A percentile compares a stretch with the other conserved stretches of the same genome.
phyloP scores from a whole-genome alignment of 2,797 vertebrate genomes.

The Catostomus latipinnis region DNA sequence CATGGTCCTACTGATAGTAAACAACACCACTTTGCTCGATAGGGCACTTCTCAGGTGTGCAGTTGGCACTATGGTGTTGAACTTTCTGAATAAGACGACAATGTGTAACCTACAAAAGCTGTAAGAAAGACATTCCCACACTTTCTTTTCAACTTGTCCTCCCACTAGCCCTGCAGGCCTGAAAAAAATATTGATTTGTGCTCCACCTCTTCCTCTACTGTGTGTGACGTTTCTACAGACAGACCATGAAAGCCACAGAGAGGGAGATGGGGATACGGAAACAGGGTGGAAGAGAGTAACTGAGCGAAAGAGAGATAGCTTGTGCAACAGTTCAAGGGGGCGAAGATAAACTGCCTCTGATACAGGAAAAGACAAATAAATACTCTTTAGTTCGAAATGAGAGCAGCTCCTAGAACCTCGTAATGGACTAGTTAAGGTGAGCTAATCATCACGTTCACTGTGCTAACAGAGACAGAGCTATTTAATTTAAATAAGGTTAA shows the following conservation, averaged over 20 bases:
- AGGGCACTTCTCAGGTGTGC: conserved; percentile 40
- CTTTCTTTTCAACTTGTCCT: conserved; percentile 17
- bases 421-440: conserved; percentile 50
- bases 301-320: not conserved
- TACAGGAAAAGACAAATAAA: conserved; percentile 60
- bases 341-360: conserved; percentile 54
- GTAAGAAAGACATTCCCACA: conserved; percentile 27
- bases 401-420: conserved; percentile 30
- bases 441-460: conserved; percentile 43
- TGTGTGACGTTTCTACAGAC: conserved; percentile 51
- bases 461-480: conserved; percentile 29
- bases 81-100: conserved; percentile 42
- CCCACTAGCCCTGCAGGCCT: conserved; percentile 48
- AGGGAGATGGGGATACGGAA: not conserved
- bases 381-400: conserved; percentile 45
- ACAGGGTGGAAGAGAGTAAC: conserved; percentile 6
- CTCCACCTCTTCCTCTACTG: conserved; percentile 4
- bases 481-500: conserved; percentile 7
- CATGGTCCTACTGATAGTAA: conserved; percentile 35
- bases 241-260: not conserved
- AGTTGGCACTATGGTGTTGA: conserved; percentile 20
- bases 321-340: conserved; percentile 37
- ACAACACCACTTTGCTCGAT: conserved; percentile 37
- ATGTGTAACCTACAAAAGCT: not conserved
- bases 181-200: conserved; percentile 56